phyloP scores from a whole-genome alignment of 2,113 vertebrate species.

The Melozone crissalis region DNA sequence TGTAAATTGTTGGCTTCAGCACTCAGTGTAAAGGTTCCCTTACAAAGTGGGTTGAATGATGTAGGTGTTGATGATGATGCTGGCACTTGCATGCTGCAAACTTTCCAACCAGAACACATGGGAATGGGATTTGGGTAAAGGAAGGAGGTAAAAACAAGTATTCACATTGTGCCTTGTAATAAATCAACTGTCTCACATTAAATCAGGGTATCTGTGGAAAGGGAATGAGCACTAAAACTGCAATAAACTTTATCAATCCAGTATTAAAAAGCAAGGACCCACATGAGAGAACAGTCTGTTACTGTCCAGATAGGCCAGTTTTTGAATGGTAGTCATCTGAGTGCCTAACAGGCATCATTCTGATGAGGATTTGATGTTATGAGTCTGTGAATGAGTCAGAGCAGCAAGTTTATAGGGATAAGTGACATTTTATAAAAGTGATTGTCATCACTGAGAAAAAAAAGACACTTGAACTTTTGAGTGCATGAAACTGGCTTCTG shows the following conservation, averaged over 20 bases:
- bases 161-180: not conserved
- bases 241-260: not conserved
- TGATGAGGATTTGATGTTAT: not conserved
- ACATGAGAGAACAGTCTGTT: not conserved
- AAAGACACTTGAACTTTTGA: not conserved
- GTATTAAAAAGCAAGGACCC: not conserved
- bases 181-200: constrained; percentile 26
- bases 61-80: not conserved
- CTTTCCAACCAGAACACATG: not conserved
- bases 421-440: not conserved
- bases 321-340: not conserved
- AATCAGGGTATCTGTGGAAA: not conserved
- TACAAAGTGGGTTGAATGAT: not conserved
- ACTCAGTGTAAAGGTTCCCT: not conserved
- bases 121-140: not conserved
- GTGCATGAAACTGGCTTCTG: not conserved
- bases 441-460: not conserved
- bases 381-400: not conserved
- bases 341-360: not conserved
- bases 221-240: not conserved
- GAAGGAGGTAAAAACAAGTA: constrained; percentile 26
- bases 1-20: not conserved
- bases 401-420: not conserved
- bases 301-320: not conserved
- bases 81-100: not conserved